Percentiles rank a stretch among this genome's conserved stretches.
Evolutionary conservation across 2,797 vertebrate species (phyloP).

Genomic region (Takifugu rubripes): DNA sequence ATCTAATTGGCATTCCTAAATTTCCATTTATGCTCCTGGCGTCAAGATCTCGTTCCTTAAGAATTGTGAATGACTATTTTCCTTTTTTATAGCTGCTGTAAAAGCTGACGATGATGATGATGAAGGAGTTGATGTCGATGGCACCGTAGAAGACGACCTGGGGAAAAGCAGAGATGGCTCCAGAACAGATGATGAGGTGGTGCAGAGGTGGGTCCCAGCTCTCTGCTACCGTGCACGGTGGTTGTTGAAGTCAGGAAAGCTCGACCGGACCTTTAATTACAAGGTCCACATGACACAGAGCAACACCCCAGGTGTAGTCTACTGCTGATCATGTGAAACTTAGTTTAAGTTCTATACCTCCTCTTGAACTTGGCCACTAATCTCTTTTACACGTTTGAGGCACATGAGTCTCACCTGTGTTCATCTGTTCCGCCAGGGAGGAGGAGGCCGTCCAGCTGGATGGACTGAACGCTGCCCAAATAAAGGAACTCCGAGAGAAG

Average conservation of each 20-base stretch:
- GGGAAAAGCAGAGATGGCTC: constrained; percentile 97
- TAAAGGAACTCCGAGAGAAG: constrained; percentile 95
- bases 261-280: constrained; percentile 12
- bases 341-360: not conserved
- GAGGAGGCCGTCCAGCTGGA: constrained; percentile 97
- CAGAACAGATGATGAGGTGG: constrained; percentile 93
- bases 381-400: not conserved
- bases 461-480: constrained; percentile 94
- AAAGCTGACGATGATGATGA: constrained; percentile 74
- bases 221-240: not conserved
- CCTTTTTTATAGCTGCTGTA: constrained; percentile 76
- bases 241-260: constrained; percentile 3
- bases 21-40: too few relatives aligned
- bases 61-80: not conserved
- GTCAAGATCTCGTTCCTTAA: not conserved
- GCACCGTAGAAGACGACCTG: constrained; percentile 89
- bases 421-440: constrained; percentile 74
- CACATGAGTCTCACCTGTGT: constrained; percentile 14
- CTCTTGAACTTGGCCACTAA: not conserved
- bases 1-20: too few relatives aligned
- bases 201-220: constrained; percentile 83
- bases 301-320: not conserved
- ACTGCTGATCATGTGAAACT: not conserved
- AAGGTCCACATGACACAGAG: constrained; percentile 45
- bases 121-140: constrained; percentile 86